These are phyloP conservation scores for Sigmodon hispidus DNA, from an alignment of 2,113 vertebrate species.

Conservation along the genomic window DNA sequence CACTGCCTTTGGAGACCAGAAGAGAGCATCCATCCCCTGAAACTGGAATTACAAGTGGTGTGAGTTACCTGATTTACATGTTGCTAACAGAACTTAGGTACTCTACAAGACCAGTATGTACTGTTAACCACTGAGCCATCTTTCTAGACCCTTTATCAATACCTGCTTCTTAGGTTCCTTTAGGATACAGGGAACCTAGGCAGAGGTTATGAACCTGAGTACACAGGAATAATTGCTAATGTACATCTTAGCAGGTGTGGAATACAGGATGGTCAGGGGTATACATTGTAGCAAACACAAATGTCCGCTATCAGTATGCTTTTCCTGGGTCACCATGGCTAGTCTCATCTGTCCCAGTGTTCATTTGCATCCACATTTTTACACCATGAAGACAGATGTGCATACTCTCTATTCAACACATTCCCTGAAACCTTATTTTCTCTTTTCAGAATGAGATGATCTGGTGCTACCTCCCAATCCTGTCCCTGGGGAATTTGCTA, in stretches of 20 bases:
- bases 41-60: neutral
- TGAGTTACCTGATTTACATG: too few relatives aligned
- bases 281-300: neutral
- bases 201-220: neutral
- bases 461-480: rapidly evolving
- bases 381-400: rapidly evolving
- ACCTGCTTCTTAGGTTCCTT: neutral
- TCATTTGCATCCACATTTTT: neutral
- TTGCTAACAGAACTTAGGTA: neutral
- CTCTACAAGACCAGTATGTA: neutral
- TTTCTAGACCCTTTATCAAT: too few relatives aligned
- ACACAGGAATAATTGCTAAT: neutral
- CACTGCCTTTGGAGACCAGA: neutral
- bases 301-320: neutral
- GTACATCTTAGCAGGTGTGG: neutral
- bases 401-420: neutral
- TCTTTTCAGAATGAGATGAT: neutral
- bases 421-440: neutral
- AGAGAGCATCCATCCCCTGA: neutral
- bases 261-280: rapidly evolving
- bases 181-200: neutral
- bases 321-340: neutral
- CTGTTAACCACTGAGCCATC: neutral
- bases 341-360: rapidly evolving
- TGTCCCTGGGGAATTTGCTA: conserved; percentile 60